Conservation (phyloP, 2,797 vertebrate species). For the Ctenosaura bakeri region DNA sequence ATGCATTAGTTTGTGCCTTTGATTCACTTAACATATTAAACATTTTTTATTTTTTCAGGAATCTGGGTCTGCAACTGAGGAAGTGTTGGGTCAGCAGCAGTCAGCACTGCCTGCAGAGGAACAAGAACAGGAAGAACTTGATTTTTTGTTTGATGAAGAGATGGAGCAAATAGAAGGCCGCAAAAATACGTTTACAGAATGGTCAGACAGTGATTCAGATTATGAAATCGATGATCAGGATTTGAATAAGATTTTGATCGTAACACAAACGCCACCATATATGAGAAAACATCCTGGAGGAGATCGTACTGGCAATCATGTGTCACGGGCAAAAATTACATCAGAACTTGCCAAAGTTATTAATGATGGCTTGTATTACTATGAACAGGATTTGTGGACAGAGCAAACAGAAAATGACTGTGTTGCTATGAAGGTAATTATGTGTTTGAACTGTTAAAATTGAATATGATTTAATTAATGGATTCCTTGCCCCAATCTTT, state of each 20-base stretch:
- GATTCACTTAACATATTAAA: constrained; percentile 17
- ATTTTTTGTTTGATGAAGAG: constrained; percentile 96
- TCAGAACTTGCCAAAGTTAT: constrained; percentile 91
- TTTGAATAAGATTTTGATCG: constrained; percentile 94
- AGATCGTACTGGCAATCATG: constrained; percentile 85
- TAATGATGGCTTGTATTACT: constrained; percentile 93
- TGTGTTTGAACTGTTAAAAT: constrained; percentile 12
- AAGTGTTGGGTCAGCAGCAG: constrained; percentile 56
- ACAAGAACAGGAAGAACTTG: constrained; percentile 90
- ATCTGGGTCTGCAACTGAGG: constrained; percentile 51
- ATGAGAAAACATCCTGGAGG: constrained; percentile 88
- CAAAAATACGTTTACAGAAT: constrained; percentile 89
- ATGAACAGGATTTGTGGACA: constrained; percentile 93
- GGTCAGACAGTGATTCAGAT: constrained; percentile 90
- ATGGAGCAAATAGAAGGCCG: constrained; percentile 86
- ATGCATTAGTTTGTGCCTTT: background rate
- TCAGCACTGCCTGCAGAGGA: constrained; percentile 64
- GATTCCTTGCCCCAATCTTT: background rate
- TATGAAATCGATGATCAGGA: constrained; percentile 94
- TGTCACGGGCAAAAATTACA: constrained; percentile 87
- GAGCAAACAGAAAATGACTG: constrained; percentile 80
- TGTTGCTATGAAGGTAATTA: constrained; percentile 84
- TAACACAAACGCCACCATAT: constrained; percentile 92
- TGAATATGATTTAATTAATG: constrained; percentile 27
- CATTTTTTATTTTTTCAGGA: constrained; percentile 68